Conservation (phyloP, 1,140 invertebrate genomes). For the Helicoverpa armigera region DNA sequence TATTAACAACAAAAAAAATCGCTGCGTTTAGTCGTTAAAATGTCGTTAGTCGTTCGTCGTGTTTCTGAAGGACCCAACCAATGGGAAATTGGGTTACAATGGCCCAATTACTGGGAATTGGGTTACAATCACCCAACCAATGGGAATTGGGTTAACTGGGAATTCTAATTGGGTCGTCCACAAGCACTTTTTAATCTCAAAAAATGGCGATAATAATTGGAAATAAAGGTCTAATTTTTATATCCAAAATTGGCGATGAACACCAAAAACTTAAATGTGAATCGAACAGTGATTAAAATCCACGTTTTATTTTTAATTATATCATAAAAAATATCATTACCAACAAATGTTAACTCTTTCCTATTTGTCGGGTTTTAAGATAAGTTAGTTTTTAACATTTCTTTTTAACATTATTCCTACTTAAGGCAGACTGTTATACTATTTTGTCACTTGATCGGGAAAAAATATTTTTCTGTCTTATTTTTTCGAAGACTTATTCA, state of each 20-base stretch:
- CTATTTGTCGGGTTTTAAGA: not conserved
- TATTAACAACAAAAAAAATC: slow-evolving; percentile 9
- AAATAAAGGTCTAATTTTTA: not conserved
- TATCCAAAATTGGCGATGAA: slow-evolving; percentile 2
- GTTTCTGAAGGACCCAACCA: not conserved
- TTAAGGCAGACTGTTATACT: slow-evolving; percentile 36
- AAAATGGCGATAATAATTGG: slow-evolving; percentile 2
- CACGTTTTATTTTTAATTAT: not conserved
- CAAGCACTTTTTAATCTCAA: slow-evolving; percentile 14
- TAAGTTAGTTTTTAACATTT: slow-evolving; percentile 14
- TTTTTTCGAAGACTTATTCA: slow-evolving; percentile 2
- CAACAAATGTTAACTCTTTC: not conserved
- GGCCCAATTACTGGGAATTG: too few relatives aligned
- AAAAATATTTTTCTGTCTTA: slow-evolving; percentile 12
- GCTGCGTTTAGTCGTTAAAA: slow-evolving; percentile 30
- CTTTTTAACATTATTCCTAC: slow-evolving; percentile 37
- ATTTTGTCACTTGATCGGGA: slow-evolving; percentile 29
- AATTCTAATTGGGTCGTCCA: not conserved
- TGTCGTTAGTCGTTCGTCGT: slow-evolving; percentile 36
- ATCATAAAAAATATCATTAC: not conserved
- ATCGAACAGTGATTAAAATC: not conserved
- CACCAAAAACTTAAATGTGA: not conserved
- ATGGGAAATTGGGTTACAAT: too few relatives aligned
- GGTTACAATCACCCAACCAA: too few relatives aligned
- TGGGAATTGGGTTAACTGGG: too few relatives aligned